phyloP scores from a whole-genome alignment of 2,797 vertebrate species.

The Sebastes cheni region DNA sequence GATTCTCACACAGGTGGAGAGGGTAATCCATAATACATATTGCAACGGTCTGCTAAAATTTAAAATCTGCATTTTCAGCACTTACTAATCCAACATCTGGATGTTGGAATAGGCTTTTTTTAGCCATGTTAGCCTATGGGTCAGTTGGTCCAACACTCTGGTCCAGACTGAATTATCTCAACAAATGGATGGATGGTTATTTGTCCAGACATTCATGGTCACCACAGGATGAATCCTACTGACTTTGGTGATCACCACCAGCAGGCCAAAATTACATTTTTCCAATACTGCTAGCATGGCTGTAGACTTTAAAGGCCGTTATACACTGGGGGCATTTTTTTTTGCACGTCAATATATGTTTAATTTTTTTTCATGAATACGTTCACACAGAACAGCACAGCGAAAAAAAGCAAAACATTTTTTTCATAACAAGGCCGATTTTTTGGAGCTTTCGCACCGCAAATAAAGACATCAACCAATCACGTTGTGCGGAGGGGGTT shows the following conservation, averaged over 20 bases:
- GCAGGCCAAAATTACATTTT: not conserved
- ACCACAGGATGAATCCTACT: not conserved
- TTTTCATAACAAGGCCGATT: no score
- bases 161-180: not conserved
- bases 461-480: no score
- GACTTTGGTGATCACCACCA: not conserved
- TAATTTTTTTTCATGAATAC: no score
- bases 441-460: fast-evolving
- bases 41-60: not conserved
- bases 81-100: not conserved
- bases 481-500: no score
- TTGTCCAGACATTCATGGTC: not conserved
- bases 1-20: not conserved
- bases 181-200: not conserved
- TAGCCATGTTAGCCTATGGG: no score
- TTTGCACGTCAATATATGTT: no score
- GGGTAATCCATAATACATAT: not conserved
- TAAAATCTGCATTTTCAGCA: not conserved
- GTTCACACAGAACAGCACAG: no score
- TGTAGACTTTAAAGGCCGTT: no score
- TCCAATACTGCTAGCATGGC: not conserved
- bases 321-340: no score
- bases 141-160: not conserved
- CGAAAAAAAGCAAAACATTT: no score
- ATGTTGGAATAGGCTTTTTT: not conserved